Conservation (phyloP, 1,140 invertebrate genomes). For the Lasioglossum baleicum region DNA sequence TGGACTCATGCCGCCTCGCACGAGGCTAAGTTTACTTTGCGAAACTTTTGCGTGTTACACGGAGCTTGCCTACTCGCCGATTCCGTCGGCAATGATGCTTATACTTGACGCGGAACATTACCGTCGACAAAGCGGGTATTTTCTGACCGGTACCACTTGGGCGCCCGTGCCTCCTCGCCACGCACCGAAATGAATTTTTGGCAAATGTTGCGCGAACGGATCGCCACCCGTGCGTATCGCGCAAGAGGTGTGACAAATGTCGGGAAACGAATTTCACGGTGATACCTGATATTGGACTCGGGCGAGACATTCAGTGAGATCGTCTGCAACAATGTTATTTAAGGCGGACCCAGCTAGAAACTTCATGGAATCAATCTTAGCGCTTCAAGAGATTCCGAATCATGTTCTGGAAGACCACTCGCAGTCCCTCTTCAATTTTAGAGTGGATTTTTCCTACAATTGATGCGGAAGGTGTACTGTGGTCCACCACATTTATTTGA, state of each 20-base stretch:
- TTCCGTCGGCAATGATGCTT: constrained; percentile 49
- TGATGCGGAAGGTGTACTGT: no score
- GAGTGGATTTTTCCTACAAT: no score
- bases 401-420: no score
- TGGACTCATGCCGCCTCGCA: constrained; percentile 62
- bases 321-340: no score
- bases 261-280: neutral
- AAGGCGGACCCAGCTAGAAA: no score
- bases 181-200: neutral
- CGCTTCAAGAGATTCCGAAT: no score
- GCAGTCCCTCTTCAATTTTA: no score
- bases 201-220: neutral
- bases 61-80: constrained; percentile 30
- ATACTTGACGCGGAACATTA: constrained; percentile 38
- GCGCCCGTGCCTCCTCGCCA: no score
- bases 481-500: no score
- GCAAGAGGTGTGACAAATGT: neutral
- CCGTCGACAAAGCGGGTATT: neutral
- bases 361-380: no score
- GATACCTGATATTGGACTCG: neutral
- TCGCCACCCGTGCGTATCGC: neutral
- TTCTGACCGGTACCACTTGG: no score
- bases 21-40: constrained; percentile 75
- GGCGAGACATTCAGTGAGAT: no score
- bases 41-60: constrained; percentile 67